A percentile compares a stretch with the other conserved stretches of the same genome.
phyloP scores from a whole-genome alignment of 2,113 vertebrate genomes.

The Chionis minor region DNA sequence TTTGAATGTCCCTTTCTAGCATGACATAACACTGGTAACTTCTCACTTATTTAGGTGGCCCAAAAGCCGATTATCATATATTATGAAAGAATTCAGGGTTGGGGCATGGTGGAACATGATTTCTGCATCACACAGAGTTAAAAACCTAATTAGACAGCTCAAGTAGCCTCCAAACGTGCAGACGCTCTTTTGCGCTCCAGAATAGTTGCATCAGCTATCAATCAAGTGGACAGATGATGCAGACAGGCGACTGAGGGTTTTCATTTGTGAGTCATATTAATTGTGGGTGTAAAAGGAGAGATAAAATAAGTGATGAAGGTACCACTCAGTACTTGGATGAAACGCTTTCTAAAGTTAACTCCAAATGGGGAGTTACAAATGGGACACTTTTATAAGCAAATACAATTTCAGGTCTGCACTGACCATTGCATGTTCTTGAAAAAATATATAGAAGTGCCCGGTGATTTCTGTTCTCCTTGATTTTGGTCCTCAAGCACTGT shows the following conservation, averaged over 20 bases:
- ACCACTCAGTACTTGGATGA: neutral
- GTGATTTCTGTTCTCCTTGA: neutral
- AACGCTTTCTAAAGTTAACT: neutral
- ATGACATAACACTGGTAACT: neutral
- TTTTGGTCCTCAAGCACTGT: neutral
- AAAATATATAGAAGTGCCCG: neutral
- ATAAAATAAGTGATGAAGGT: constrained; percentile 28
- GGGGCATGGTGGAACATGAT: neutral
- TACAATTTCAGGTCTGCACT: neutral
- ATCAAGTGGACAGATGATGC: constrained; percentile 18
- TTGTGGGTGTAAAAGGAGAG: constrained; percentile 57
- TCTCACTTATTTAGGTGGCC: neutral
- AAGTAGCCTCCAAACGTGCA: constrained; percentile 3
- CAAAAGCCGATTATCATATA: neutral
- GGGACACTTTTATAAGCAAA: neutral
- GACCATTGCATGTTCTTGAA: neutral
- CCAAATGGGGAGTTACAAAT: neutral
- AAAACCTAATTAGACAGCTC: neutral
- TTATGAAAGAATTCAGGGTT: neutral
- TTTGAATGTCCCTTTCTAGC: neutral
- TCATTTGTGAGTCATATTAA: constrained; percentile 42
- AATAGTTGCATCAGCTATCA: constrained; percentile 37
- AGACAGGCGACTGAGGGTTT: constrained; percentile 6
- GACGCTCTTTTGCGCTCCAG: neutral
- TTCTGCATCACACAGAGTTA: neutral